Conservation (phyloP, 1,140 invertebrate genomes). For the Octopus bimaculoides region DNA sequence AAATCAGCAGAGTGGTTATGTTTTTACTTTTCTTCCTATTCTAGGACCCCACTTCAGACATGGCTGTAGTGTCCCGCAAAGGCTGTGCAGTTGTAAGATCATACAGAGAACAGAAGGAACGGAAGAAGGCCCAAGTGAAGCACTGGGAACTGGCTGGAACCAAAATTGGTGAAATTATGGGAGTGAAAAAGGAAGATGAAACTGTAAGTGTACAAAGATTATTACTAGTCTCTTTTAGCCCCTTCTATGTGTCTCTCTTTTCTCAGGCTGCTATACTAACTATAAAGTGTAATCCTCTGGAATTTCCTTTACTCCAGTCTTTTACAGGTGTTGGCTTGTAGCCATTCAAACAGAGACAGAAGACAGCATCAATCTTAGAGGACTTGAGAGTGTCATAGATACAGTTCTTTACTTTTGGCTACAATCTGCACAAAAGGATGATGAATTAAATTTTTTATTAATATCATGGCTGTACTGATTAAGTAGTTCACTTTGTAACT, state of each 20-base stretch:
- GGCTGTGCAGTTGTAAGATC: slow-evolving; percentile 83
- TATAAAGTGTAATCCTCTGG: no score
- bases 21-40: slow-evolving; percentile 18
- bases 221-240: no score
- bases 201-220: slow-evolving; percentile 53
- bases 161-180: slow-evolving; percentile 96
- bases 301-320: no score
- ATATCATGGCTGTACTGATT: no score
- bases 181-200: slow-evolving; percentile 77
- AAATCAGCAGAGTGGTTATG: background rate
- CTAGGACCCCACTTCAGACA: slow-evolving; percentile 94
- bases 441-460: no score
- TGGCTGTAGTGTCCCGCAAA: slow-evolving; percentile 96
- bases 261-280: no score
- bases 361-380: no score
- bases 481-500: no score
- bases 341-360: background rate
- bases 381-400: no score
- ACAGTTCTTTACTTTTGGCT: no score
- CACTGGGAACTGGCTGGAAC: slow-evolving; percentile 99
- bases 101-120: slow-evolving; percentile 93
- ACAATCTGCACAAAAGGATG: no score
- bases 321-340: background rate
- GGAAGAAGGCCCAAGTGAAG: slow-evolving; percentile 94
- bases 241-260: no score